Evolutionary conservation across 2,888 invertebrate species (phyloP), one percentile per base, ranked within the genome.

Genomic region (Zonitis immaculata): DNA sequence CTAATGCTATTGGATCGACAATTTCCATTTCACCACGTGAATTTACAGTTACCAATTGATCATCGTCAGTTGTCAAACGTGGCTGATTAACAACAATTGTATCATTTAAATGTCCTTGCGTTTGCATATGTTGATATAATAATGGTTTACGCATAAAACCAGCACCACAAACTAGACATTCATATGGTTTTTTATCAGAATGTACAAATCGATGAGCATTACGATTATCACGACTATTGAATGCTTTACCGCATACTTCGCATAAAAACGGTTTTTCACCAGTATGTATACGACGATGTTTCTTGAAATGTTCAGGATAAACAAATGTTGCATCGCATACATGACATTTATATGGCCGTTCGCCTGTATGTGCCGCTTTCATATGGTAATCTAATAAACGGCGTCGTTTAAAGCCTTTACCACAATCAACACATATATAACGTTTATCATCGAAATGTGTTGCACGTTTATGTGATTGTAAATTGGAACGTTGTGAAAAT

Each of bases 131-230:
- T 35, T 85, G 80, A 68, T 88, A 85, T 0, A 92, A 79, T 51
- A 87, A 77, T 3, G 89, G 89, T 66, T 90, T 91, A 8, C 91
- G 78, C 90, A 91, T 91, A 68, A 87, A 92, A 0, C 90, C 91
- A 62, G 85, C 83, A 3, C 88, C 89, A 69, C 91, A 92, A 6
- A 86, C 83, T 55, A 86, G 76, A 68, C 91, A 92, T 73, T 90
- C 90, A 74, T 90, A 92, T 0, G 91, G 91, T 66, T 91, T 92
- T 71, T 90, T 89, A 71, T 90, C 88, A 66, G 88, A 89, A 75
- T 92, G 92, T 44, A 89, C 86, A 74, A 90, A 91, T 26, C 89
- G 80, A 72, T 91, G 91, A 8, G 88, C 88, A 77, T 91, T 91
- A 53, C 91, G 80, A 69, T 91, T 92, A 76, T 91, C 91, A 53